Evolutionary conservation across 2,888 invertebrate genomes (phyloP).

Genomic region (Cybosia mesomella): DNA sequence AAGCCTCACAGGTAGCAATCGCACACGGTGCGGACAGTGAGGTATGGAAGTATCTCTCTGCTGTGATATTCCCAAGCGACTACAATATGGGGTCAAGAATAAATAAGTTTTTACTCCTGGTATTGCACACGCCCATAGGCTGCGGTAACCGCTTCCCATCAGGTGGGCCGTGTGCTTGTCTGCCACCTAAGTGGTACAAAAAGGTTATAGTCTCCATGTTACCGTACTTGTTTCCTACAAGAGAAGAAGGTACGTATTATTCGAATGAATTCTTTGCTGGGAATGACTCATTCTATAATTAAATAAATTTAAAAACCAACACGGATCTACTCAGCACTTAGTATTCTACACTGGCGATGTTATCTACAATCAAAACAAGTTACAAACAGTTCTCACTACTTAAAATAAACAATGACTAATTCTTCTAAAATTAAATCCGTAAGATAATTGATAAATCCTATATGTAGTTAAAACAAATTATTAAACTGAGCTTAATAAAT

Average conservation of each 20-base stretch:
- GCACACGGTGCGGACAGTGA: too few relatives aligned
- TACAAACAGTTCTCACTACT: background rate
- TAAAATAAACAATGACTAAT: conserved; percentile 16
- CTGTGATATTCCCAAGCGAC: too few relatives aligned
- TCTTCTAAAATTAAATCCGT: background rate
- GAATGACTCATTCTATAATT: background rate
- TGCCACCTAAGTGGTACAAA: too few relatives aligned
- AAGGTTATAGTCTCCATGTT: too few relatives aligned
- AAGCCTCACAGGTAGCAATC: too few relatives aligned
- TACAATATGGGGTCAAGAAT: too few relatives aligned
- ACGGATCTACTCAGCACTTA: conserved; percentile 16
- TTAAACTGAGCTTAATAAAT: background rate
- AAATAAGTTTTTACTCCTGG: too few relatives aligned
- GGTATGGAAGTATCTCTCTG: too few relatives aligned
- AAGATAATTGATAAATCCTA: background rate
- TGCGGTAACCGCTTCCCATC: too few relatives aligned
- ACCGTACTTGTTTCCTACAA: background rate
- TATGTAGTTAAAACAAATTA: background rate
- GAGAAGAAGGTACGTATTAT: background rate
- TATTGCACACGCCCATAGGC: too few relatives aligned
- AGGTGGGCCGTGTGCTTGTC: too few relatives aligned
- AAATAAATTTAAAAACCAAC: conserved; percentile 16
- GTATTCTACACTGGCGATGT: conserved; percentile 11
- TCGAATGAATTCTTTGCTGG: background rate
- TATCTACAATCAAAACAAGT: conserved; percentile 9